These are phyloP conservation scores for Drosophila meridionalis DNA, from an alignment of 2,888 invertebrate genomes.

Conservation along the genomic window DNA sequence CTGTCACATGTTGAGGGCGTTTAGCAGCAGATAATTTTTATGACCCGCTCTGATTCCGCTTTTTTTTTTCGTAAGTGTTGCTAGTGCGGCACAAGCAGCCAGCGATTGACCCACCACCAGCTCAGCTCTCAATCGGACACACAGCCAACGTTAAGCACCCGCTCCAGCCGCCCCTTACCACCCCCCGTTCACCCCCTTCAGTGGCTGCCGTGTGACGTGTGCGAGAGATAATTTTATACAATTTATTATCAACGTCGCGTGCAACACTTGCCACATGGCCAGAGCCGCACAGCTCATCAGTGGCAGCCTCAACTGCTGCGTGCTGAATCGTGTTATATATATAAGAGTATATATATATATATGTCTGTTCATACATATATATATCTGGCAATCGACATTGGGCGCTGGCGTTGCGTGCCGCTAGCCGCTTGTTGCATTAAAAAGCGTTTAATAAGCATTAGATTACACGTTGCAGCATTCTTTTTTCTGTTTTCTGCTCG, in stretches of 20 bases:
- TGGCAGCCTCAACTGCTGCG: constrained; percentile 59
- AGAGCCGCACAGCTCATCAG: constrained; percentile 59
- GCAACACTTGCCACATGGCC: constrained; percentile 76
- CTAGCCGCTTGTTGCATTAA: constrained; percentile 61
- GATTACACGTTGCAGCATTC: constrained; percentile 58
- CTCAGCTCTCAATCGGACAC: constrained; percentile 37
- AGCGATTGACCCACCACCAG: constrained; percentile 72
- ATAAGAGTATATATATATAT: constrained; percentile 12
- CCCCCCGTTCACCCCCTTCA: neutral
- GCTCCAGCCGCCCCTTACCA: neutral
- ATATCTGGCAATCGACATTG: constrained; percentile 41
- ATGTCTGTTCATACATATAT: neutral
- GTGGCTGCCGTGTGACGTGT: constrained; percentile 66
- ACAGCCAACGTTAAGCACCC: neutral
- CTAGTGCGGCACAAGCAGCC: constrained; percentile 56
- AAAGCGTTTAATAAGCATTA: constrained; percentile 79
- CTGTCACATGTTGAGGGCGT: constrained; percentile 70
- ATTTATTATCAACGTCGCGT: constrained; percentile 77
- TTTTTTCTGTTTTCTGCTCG: constrained; percentile 4
- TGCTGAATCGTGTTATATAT: constrained; percentile 51
- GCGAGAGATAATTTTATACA: constrained; percentile 76
- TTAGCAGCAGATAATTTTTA: constrained; percentile 74
- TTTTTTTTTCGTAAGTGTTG: constrained; percentile 35
- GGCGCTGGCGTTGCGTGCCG: constrained; percentile 32
- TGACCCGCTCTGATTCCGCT: constrained; percentile 57